Base-by-base conservation (phyloP, 1,140 invertebrate species). In the Druon quercuslanigerum region DNA sequence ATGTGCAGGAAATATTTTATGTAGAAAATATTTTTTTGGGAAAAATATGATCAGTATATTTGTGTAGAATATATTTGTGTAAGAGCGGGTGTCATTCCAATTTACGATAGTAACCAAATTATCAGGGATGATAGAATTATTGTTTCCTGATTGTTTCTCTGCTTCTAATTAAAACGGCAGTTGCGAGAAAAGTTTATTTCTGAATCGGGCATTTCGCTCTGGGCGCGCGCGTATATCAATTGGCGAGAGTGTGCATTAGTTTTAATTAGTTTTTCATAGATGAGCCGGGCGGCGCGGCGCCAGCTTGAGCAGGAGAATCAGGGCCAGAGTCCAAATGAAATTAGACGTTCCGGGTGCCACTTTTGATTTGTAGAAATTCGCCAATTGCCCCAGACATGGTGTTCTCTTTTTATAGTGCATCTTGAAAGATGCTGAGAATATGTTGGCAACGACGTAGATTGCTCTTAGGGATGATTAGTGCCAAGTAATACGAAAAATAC, bases 251-350 rank as follows among this genome's bases (percentile, higher is more conserved):
- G 50, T 83, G 71, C 72, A 80, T 83, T 80, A 77, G 79, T 83
- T 84, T 82, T 84, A 84, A 85, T 85, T 84, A 84, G 84, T 83
- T 79, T 71, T 50, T 70, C 25, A 70, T 52, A 52, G 54, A 71
- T 51, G 72, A 40, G 51, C 6, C 19, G 19, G 40, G 8, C 40
- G 40, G 40, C 25, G 25, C 25, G 25, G 66, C 51, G 50, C 33
- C 72, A 20, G 56, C 8, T 50, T 14, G n/a, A n/a, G 3, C 13
- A 72, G 50, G 5, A 72, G 57, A 60, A 16, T 17, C 19, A 40
- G 72, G 5, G 16, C 52, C 50, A 14, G 73, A 73, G 20, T 50
- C 50, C n/a, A 70, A 46, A 46, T 50, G 75, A 76, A 76, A 76
- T 76, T 50, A 40, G 52, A 56, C 14, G 51, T 50, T 76, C 16